These are phyloP conservation scores for Ptychoptera albimana DNA, from an alignment of 2,888 invertebrate species.

Conservation along the genomic window DNA sequence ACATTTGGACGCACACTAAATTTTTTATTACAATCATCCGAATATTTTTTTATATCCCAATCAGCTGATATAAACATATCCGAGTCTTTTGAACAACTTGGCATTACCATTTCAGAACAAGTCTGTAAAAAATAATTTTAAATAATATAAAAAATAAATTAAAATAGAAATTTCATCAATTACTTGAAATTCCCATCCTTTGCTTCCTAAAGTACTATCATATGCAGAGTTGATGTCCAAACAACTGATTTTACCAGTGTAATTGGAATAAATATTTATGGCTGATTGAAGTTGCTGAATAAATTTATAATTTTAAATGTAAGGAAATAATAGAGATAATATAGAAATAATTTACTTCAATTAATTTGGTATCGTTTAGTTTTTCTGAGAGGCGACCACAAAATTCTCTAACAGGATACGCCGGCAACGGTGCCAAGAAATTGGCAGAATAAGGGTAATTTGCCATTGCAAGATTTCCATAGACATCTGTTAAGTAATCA, in stretches of 20 bases:
- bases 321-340: not conserved
- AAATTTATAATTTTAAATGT: constrained; percentile 4
- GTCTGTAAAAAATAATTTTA: constrained; percentile 35
- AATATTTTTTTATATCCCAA: constrained; percentile 56
- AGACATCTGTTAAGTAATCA: constrained; percentile 55
- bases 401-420: constrained; percentile 57
- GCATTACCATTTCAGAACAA: constrained; percentile 97
- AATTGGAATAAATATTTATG: constrained; percentile 65
- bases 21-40: constrained; percentile 49
- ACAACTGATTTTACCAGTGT: constrained; percentile 54
- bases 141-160: constrained; percentile 4
- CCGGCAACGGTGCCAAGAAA: constrained; percentile 72
- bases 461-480: constrained; percentile 76
- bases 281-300: constrained; percentile 46
- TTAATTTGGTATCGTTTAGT: constrained; percentile 10
- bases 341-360: constrained; percentile 7
- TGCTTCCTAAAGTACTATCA: constrained; percentile 40
- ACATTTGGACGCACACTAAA: constrained; percentile 52
- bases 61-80: constrained; percentile 69
- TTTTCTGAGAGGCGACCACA: constrained; percentile 35
- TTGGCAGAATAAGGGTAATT: constrained; percentile 84
- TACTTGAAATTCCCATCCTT: constrained; percentile 66
- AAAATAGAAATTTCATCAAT: not conserved
- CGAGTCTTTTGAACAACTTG: constrained; percentile 63
- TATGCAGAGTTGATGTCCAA: constrained; percentile 44